These are phyloP conservation scores for Mizuhopecten yessoensis DNA, from an alignment of 1,140 invertebrate species.

Conservation along the genomic window DNA sequence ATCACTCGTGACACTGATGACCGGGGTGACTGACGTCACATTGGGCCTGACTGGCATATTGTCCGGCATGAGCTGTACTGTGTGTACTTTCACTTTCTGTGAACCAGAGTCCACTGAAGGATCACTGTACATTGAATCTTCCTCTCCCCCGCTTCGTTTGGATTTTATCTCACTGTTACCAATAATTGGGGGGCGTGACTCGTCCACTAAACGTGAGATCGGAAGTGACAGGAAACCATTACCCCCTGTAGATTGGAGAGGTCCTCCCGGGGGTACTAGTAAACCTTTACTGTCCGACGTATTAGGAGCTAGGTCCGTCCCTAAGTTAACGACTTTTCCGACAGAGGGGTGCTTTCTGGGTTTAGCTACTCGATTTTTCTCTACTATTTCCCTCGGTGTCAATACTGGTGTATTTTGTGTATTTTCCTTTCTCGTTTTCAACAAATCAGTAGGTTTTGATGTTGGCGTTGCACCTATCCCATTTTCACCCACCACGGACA, in stretches of 20 bases:
- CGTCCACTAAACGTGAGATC: not conserved
- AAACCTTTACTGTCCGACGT: not conserved
- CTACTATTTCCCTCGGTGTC: slow-evolving; percentile 3
- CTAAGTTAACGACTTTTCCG: not conserved
- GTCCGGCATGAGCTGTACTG: not conserved
- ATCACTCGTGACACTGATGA: not conserved
- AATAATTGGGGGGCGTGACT: not conserved
- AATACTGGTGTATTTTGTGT: not conserved
- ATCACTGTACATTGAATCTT: not conserved
- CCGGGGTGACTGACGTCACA: not conserved
- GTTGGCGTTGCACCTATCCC: not conserved
- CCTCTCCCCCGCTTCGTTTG: not conserved
- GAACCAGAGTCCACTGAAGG: not conserved
- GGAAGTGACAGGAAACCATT: not conserved
- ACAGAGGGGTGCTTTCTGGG: not conserved
- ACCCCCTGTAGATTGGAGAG: not conserved
- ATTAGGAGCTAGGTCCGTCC: not conserved
- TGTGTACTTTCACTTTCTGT: slow-evolving; percentile 3
- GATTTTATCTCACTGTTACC: not conserved
- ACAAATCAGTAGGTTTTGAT: not conserved
- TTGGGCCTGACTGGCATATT: not conserved
- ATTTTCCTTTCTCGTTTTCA: not conserved
- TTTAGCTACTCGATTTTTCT: not conserved
- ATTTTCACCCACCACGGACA: not conserved
- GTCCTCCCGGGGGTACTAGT: not conserved